Evolutionary conservation across 2,888 invertebrate species (phyloP).

Genomic region (Andrena trimmerana): DNA sequence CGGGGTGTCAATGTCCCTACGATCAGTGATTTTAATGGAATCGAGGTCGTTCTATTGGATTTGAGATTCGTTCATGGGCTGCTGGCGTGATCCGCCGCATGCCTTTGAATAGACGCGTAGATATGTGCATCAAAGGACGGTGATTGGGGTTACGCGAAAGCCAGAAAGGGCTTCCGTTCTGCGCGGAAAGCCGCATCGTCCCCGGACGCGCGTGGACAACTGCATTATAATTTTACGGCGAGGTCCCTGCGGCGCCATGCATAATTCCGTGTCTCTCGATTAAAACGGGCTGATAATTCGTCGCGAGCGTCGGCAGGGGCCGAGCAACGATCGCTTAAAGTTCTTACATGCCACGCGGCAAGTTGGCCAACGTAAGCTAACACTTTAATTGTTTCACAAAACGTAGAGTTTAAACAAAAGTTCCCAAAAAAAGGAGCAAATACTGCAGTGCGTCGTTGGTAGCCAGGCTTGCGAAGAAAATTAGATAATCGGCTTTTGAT

Average conservation of each 20-base stretch:
- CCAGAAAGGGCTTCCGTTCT: slow-evolving; percentile 26
- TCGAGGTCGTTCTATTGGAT: slow-evolving; percentile 57
- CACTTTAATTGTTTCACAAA: too few species aligned
- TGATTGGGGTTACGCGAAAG: slow-evolving; percentile 34
- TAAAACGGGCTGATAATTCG: slow-evolving; percentile 5
- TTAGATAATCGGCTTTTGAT: too few species aligned
- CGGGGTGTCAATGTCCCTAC: slow-evolving; percentile 48
- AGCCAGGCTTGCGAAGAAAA: too few species aligned
- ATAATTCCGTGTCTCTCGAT: neutral
- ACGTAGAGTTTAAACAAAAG: neutral
- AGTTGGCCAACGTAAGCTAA: neutral
- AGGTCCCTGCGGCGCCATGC: neutral
- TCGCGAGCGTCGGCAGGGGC: neutral
- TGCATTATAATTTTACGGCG: slow-evolving; percentile 23
- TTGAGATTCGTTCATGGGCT: slow-evolving; percentile 48
- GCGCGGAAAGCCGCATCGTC: neutral
- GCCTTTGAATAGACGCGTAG: slow-evolving; percentile 45
- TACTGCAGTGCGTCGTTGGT: too few species aligned
- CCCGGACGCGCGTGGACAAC: neutral
- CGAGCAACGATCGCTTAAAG: neutral
- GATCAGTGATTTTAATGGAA: slow-evolving; percentile 62
- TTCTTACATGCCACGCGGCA: neutral
- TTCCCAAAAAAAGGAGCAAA: neutral
- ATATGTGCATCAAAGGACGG: slow-evolving; percentile 41
- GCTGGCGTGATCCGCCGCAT: slow-evolving; percentile 26